Percentiles rank a stretch among this genome's conserved stretches.
Evolutionary conservation across 2,113 vertebrate species (phyloP).

Genomic region (Orientallactaga bullata): DNA sequence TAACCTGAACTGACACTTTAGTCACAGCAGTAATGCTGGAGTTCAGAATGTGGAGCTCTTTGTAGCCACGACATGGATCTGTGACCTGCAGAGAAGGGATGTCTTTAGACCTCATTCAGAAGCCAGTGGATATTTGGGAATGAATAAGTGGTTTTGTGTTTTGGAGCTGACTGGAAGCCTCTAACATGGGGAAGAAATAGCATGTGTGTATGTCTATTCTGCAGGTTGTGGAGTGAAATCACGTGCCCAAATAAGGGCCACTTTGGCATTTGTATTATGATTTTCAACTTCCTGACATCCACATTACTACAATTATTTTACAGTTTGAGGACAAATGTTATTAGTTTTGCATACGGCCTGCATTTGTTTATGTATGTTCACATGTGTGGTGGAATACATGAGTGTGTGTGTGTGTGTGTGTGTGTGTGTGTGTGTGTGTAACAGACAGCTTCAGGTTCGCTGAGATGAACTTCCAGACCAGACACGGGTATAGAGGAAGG

Average conservation of each 20-base stretch:
- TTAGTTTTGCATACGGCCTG: no score
- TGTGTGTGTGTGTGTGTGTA: no score
- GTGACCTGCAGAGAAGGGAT: not conserved
- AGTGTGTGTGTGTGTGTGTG: no score
- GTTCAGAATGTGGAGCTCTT: not conserved
- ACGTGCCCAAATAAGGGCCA: not conserved
- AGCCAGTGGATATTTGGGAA: not conserved
- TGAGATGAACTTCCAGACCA: no score
- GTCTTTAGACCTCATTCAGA: not conserved
- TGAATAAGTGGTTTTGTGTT: not conserved
- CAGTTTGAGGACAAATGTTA: not conserved
- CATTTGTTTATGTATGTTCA: no score
- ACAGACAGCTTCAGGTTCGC: no score
- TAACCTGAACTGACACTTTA: not conserved
- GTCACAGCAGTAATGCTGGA: not conserved
- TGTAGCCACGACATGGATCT: not conserved
- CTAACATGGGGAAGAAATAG: not conserved
- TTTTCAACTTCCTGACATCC: not conserved
- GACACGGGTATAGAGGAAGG: no score
- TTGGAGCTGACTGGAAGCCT: no score
- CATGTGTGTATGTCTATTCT: not conserved
- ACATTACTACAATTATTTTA: not conserved
- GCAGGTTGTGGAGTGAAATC: not conserved
- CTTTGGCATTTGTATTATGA: not conserved
- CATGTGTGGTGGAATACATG: no score